Evolutionary conservation across 2,113 vertebrate species (phyloP).

Genomic region (Boulengeromyrus knoepffleri): DNA sequence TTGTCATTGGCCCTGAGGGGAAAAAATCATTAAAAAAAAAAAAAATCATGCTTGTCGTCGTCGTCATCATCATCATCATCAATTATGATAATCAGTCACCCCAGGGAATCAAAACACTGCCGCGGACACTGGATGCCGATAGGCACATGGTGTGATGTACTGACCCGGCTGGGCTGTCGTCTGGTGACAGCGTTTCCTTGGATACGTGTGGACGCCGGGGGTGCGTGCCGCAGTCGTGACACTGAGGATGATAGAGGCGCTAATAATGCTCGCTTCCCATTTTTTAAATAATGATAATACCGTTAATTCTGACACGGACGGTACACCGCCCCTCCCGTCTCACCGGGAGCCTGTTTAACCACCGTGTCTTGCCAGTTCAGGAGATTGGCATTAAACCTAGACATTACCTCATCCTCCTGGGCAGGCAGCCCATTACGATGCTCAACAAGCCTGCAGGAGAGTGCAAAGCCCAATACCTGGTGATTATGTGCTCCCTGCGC

Average conservation of each 20-base stretch:
- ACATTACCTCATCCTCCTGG: slow-evolving; percentile 94
- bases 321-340: slow-evolving; percentile 56
- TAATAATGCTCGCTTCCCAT: background rate
- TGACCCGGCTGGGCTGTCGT: background rate
- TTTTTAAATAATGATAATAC: slow-evolving; percentile 11
- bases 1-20: background rate
- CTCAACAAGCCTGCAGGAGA: slow-evolving; percentile 86
- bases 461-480: slow-evolving; percentile 81
- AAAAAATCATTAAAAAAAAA: background rate
- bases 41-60: background rate
- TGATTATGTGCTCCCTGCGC: slow-evolving; percentile 68
- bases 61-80: background rate
- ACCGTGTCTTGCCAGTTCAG: slow-evolving; percentile 75
- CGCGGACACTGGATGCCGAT: background rate
- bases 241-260: background rate
- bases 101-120: background rate
- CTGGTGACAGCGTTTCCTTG: background rate
- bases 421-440: slow-evolving; percentile 86
- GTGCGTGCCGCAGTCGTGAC: background rate
- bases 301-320: slow-evolving; percentile 45
- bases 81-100: background rate
- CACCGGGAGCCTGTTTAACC: slow-evolving; percentile 63
- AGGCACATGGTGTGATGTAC: background rate
- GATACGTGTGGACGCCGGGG: background rate
- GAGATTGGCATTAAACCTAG: slow-evolving; percentile 93